A percentile compares a stretch with the other conserved stretches of the same genome.
These are phyloP conservation scores for Cosmia pyralina DNA, from an alignment of 2,888 invertebrate species.

Conservation along the genomic window DNA sequence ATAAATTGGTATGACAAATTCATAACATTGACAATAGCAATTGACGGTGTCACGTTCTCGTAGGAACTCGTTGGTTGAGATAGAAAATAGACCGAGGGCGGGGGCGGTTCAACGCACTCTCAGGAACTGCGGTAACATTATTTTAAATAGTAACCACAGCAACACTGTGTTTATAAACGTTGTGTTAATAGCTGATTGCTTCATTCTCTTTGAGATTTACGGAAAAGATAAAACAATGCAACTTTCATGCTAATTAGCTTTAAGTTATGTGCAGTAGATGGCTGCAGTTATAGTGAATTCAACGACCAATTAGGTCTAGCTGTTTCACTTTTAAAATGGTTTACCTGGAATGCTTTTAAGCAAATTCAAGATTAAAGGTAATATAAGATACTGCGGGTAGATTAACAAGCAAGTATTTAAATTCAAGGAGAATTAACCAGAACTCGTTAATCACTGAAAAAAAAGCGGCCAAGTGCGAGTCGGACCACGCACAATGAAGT, in stretches of 20 bases:
- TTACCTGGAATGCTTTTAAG: conserved; percentile 15
- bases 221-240: conserved; percentile 58
- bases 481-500: too few relatives aligned
- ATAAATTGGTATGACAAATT: conserved; percentile 50
- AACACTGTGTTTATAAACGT: conserved; percentile 52
- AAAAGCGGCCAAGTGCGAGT: too few relatives aligned
- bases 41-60: conserved; percentile 46
- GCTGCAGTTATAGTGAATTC: conserved; percentile 27
- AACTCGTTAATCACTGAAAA: conserved; percentile 1
- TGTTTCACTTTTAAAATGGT: conserved; percentile 36
- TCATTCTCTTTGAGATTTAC: conserved; percentile 57
- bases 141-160: conserved; percentile 60
- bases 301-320: conserved; percentile 33
- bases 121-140: conserved; percentile 62
- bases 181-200: conserved; percentile 55
- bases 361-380: conserved; percentile 8
- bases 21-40: conserved; percentile 53
- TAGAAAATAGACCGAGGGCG: conserved; percentile 70
- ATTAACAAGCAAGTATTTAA: conserved; percentile 6
- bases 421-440: conserved; percentile 5
- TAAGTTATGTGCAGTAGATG: conserved; percentile 56
- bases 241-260: conserved; percentile 59
- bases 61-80: conserved; percentile 65
- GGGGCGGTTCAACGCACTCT: conserved; percentile 68
- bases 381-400: not conserved